Evolutionary conservation across 1,140 invertebrate species (phyloP), one percentile per base, ranked within the genome.

Genomic region (Drosophila ananassae): DNA sequence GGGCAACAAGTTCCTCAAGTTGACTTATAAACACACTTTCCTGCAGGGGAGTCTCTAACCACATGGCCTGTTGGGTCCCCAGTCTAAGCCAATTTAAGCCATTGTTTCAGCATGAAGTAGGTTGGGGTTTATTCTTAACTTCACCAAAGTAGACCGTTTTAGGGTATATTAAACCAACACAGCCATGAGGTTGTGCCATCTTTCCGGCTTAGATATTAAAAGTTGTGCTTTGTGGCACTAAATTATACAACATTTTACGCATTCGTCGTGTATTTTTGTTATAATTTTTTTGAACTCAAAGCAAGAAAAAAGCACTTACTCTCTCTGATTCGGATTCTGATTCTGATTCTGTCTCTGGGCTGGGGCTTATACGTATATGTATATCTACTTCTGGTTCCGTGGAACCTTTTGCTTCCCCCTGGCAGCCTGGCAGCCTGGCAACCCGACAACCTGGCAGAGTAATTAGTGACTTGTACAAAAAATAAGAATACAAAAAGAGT

Each of bases 401-500:
- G 9, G 5, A n/a, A n/a, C 12, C 10, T 39, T 30, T 22, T 32
- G n/a, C 34, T 13, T 21, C 50, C 39, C 41, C 12, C 13, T 13
- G 41, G 12, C 37, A 12, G 3, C 37, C 2, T 39, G 12, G n/a
- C 5, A 44, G 8, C 41, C 17, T 21, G 34, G 9, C 8, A 37
- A 13, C 39, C 12, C 12, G 13, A 52, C 62, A 52, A 28, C 78
- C 73, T 34, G 61, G 76, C 81, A 79, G 77, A 87, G 82, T 85
- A 87, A 85, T 87, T 85, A 82, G 74, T 72, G 78, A 48, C 73
- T 64, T 64, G 56, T 62, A 39, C 51, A 57, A 55, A 67, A 39
- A 69, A 64, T 47, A 28, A 44, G 46, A 60, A 60, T 72, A 73
- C 55, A 72, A 72, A 72, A 74, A 74, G 48, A 58, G 53, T 75